Base-by-base conservation (phyloP, 37 sponge, comb jelly and placozoan genomes). In the Spongia lamella region DNA sequence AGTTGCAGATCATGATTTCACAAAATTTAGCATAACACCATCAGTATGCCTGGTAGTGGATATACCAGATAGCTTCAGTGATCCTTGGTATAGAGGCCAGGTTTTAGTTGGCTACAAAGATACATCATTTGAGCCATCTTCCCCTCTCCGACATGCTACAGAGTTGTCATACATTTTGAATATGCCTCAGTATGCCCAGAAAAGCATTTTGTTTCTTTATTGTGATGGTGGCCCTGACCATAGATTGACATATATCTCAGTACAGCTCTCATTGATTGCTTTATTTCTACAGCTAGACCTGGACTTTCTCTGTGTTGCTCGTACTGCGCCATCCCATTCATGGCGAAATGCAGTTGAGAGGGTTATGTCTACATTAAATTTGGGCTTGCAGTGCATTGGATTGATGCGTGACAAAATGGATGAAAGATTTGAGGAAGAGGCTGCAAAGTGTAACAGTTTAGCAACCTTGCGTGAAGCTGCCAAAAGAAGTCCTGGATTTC, bases 1-100 rank as follows among this genome's bases (percentile, higher is more conserved):
- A n/a, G 88, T 88, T 38, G 88, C 54, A 19, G 76, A 87, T 38
- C 81, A 87, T 58, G 82, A 75, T 37, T 86, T 79, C 38, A 85
- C 79, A 3, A 79, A 79, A 53, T 74, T 86, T 37, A 54, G 53
- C 16, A 15, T 79, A 16, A 80, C 70, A 3, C 77, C 82, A 32
- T 76, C 77, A n/a, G 88, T 87, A 26, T 35, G 56, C 54, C 31
- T 82, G 2, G 0, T 51, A 7, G 53, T 82, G 0, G 33, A 71
- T 35, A 85, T 85, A 33, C 86, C 86, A 65, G 76, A 79, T 2
- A 50, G 55, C 49, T 38, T 85, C 53, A n/a, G 40, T 29, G 86
- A 34, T 2, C 63, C 79, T 17, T 85, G 77, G 67, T 78, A 85
- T 43, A 22, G 15, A 31, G 79, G 79, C 7, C 73, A 72, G 21